Conservation (phyloP, 2,888 invertebrate species). For the Didymodactylos carnosus region DNA sequence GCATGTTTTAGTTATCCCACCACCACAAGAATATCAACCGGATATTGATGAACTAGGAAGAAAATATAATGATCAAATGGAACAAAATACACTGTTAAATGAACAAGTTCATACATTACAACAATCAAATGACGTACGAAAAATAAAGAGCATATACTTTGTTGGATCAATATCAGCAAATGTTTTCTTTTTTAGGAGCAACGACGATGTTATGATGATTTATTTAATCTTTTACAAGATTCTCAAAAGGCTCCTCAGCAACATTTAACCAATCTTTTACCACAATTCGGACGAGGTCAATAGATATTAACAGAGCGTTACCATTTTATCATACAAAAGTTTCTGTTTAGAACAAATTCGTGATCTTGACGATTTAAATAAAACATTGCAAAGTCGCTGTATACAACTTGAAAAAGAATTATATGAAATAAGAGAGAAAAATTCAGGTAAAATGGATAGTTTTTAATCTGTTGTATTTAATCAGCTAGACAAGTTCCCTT, state of each 20-base stretch:
- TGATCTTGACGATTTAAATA: not conserved
- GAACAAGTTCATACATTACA: not conserved
- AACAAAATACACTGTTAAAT: not conserved
- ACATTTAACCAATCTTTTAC: not conserved
- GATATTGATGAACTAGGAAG: not conserved
- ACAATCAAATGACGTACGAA: not conserved
- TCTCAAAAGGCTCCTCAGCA: not conserved
- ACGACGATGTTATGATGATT: not conserved
- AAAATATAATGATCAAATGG: too few relatives aligned
- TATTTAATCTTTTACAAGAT: not conserved
- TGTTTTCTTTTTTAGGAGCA: not conserved
- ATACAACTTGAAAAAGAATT: not conserved
- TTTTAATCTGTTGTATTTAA: too few relatives aligned
- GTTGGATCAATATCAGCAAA: not conserved
- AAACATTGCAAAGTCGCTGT: constrained; percentile 1
- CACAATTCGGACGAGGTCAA: not conserved
- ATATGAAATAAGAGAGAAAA: not conserved
- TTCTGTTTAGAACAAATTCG: not conserved
- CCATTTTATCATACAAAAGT: not conserved
- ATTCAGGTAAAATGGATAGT: too few relatives aligned
- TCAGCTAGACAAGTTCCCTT: too few relatives aligned
- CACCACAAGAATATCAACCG: not conserved
- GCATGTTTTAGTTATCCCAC: not conserved
- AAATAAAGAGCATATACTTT: not conserved
- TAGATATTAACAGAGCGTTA: not conserved